A percentile compares a stretch with the other conserved stretches of the same genome.
Evolutionary conservation across 2,797 vertebrate genomes (phyloP).

Genomic region (Tapera naevia): DNA sequence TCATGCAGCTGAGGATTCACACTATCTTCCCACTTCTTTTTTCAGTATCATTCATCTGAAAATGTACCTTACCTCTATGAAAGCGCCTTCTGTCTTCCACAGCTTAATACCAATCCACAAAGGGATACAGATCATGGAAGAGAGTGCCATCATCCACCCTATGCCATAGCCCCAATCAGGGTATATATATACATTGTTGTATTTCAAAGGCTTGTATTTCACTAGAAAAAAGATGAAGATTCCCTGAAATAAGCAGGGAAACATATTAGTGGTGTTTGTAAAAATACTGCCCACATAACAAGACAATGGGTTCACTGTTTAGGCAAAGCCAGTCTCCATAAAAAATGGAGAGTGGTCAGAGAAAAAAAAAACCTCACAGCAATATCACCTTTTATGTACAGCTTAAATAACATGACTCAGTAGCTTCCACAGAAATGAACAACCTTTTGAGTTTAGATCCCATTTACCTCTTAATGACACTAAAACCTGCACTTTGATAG

Average conservation of each 20-base stretch:
- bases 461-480: constrained; percentile 1
- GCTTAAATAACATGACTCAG: background rate
- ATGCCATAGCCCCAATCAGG: constrained; percentile 97
- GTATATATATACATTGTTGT: constrained; percentile 96
- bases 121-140: constrained; percentile 97
- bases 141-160: constrained; percentile 97
- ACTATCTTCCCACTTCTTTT: background rate
- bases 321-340: background rate
- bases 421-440: background rate
- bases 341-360: background rate
- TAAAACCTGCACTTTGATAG: constrained; percentile 19
- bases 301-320: background rate
- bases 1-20: background rate
- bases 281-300: background rate
- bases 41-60: background rate
- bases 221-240: constrained; percentile 99
- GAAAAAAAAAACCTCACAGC: background rate
- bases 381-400: background rate
- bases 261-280: background rate
- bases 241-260: constrained; percentile 75
- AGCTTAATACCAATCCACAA: constrained; percentile 88
- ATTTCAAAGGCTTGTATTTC: constrained; percentile 97
- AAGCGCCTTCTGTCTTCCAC: constrained; percentile 91
- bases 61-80: constrained; percentile 84
- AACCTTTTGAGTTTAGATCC: constrained; percentile 39